Percentiles rank a stretch among this genome's conserved stretches.
Evolutionary conservation across 2,113 vertebrate species (phyloP).

Genomic region (Rhadina sibilatrix): DNA sequence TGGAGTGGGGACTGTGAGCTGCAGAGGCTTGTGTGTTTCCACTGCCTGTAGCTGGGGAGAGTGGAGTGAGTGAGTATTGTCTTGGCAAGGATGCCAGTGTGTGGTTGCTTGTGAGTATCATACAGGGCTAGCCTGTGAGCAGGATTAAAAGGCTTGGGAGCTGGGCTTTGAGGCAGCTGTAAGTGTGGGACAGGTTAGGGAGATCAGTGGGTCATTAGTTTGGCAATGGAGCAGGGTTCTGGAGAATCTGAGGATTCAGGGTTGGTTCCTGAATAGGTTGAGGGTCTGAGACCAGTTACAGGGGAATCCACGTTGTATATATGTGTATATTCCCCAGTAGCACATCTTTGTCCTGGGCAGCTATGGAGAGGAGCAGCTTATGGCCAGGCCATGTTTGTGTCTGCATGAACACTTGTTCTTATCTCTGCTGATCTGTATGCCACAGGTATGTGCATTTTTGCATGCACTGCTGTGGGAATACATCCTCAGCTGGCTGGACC

Average conservation of each 20-base stretch:
- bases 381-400: neutral
- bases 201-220: neutral
- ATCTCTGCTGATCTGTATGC: neutral
- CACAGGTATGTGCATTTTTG: neutral
- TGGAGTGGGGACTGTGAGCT: neutral
- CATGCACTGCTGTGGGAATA: neutral
- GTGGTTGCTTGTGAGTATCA: neutral
- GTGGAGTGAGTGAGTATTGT: rapidly evolving
- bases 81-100: neutral
- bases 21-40: neutral
- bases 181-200: neutral
- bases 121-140: neutral
- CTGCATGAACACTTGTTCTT: neutral
- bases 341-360: neutral
- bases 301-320: neutral
- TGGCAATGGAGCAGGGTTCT: neutral
- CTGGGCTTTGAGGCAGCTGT: neutral
- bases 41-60: neutral
- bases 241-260: neutral
- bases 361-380: neutral
- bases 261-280: neutral
- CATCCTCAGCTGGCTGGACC: neutral
- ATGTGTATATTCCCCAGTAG: neutral
- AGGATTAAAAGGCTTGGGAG: neutral
- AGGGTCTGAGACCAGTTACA: neutral